Evolutionary conservation across 2,888 invertebrate species (phyloP), one percentile per base, ranked within the genome.

Genomic region (Philopedon plagiatum): DNA sequence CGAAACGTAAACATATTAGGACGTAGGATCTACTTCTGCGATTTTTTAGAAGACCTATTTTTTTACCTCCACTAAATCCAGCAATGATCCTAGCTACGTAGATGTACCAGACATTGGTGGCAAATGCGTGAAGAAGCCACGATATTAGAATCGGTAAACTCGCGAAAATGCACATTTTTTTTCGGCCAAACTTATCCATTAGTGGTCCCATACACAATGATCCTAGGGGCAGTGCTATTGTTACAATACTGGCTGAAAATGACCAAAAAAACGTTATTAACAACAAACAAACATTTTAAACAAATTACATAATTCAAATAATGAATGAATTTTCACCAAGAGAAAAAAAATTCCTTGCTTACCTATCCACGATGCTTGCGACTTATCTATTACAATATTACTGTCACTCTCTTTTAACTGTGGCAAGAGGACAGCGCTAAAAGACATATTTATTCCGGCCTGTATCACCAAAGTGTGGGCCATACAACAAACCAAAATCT

Each of bases 341-440:
- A n/a, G 7, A n/a, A 41, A 5, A 5, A 41, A 41, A 41, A 41
- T 15, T 15, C 13, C 7, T n/a, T 72, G 67, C 70, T 80, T 81
- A 89, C 90, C 88, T 80, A 90, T 88, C 90, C 89, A 90, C 26
- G 90, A 88, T 26, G 85, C 87, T 79, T 89, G 83, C 26, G 85
- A 83, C 70, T 84, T 84, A 41, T 85, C 84, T 39, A 89, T 84
- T 13, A 78, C 77, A 34, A 87, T 84, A 32, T 82, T 78, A 73
- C 84, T 85, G 41, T 81, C 81, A 9, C 73, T 69, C 64, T 84
- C 79, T 67, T 84, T 79, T 46, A 90, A 82, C 73, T 89, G 88
- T 8, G 89, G 87, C 64, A 88, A 79, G 63, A 90, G 82, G 57
- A 90, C 85, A 5, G 89, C 88, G 77, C 89, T 88, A 77, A 87